These are phyloP conservation scores for Anthoscopus minutus DNA, from an alignment of 2,113 vertebrate species.

Conservation along the genomic window DNA sequence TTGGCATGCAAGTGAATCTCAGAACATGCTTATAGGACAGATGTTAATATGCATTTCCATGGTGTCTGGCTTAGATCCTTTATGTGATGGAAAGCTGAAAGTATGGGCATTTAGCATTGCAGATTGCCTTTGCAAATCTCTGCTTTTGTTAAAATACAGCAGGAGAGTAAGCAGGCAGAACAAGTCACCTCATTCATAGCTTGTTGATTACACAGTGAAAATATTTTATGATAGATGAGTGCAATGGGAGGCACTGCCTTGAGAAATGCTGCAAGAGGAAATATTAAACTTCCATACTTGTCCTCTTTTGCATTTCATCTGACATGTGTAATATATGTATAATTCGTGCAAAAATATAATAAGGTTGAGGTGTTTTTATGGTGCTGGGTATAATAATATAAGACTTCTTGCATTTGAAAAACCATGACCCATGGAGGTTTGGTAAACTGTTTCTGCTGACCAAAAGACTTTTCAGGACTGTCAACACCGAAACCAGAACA, in stretches of 20 bases:
- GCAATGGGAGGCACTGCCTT: background rate
- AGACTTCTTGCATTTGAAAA: no score
- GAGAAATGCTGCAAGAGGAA: background rate
- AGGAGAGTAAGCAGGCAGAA: background rate
- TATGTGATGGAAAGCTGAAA: background rate
- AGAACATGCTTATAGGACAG: background rate
- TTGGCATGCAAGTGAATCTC: background rate
- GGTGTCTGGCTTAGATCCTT: background rate
- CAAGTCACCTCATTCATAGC: background rate
- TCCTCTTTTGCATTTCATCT: background rate
- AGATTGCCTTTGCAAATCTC: background rate
- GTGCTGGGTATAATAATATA: no score
- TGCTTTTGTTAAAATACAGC: background rate
- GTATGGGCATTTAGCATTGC: background rate
- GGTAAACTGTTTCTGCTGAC: no score
- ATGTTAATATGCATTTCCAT: background rate
- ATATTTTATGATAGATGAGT: background rate
- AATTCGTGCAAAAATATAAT: no score
- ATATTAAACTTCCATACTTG: background rate
- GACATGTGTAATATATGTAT: no score
- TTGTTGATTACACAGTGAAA: background rate
- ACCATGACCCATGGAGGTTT: no score
- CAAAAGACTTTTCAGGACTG: no score
- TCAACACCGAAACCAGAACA: no score
- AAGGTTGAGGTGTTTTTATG: no score